Base-by-base conservation (phyloP, 1,140 invertebrate genomes). In the Philaenus spumarius region DNA sequence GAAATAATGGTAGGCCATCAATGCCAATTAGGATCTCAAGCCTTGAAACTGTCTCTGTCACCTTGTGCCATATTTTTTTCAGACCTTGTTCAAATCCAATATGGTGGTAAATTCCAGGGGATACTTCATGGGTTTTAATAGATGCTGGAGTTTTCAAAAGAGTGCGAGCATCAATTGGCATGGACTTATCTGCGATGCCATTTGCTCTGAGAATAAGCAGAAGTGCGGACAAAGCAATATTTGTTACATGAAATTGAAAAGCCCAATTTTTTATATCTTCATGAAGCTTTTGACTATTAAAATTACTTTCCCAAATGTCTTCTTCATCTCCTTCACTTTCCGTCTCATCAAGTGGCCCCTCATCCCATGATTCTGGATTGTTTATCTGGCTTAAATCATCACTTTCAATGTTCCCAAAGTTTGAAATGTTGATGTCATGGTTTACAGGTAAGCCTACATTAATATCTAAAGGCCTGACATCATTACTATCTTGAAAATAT, bases 1-100 rank as follows among this genome's bases (percentile, higher is more conserved):
- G 17, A 22, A 48, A 48, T 48, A 48, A 48, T 7, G 46, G 46
- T 20, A 48, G 20, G n/a, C 40, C 46, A 48, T 48, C 46, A 7
- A 48, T 24, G 5, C 46, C 46, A 20, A 48, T 15, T 23, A 43
- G n/a, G 6, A 43, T 15, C 5, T 43, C 40, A 43, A 43, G 5
- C 6, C n/a, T 15, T 6, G 5, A 4, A 5, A 43, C 6, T 15
- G 5, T 6, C 20, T 43, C n/a, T 19, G 40, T 14, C 5, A 43
- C 6, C n/a, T 6, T 43, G 5, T 14, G 20, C 5, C n/a, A 43
- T 43, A 43, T 5, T 4, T 43, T 43, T 43, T n/a, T 43, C 40
- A 43, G n/a, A 5, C 20, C n/a, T 15, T 43, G n/a, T 5, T 6
- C 6, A 43, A 43, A 15, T 5, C 40, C 40, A 43, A 43, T 5